These are phyloP conservation scores for Ophthalmolycus amberensis DNA, from an alignment of 2,113 vertebrate genomes.

Conservation along the genomic window DNA sequence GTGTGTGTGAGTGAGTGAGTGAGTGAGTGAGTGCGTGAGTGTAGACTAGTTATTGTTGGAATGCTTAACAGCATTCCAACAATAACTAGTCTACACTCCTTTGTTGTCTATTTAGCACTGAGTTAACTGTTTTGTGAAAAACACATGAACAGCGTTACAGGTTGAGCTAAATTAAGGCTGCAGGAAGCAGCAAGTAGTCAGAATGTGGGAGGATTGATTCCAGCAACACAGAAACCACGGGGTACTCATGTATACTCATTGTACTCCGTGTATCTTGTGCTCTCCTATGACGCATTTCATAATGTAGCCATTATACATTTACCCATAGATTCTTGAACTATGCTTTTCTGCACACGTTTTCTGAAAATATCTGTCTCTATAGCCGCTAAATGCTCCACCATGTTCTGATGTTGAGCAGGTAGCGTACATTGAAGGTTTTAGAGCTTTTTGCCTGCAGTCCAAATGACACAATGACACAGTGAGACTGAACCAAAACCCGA, in stretches of 20 bases:
- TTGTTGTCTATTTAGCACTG: conserved; percentile 6
- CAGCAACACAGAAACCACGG: neutral
- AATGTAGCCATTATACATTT: neutral
- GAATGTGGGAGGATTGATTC: conserved; percentile 43
- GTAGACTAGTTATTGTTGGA: too few relatives aligned
- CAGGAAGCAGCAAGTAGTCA: neutral
- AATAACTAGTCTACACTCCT: neutral
- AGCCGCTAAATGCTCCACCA: too few relatives aligned
- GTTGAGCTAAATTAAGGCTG: conserved; percentile 2
- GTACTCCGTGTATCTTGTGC: neutral
- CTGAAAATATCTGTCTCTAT: too few relatives aligned
- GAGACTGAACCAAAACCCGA: too few relatives aligned
- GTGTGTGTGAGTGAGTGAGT: too few relatives aligned
- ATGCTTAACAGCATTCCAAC: too few relatives aligned
- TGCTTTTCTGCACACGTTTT: neutral
- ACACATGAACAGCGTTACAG: neutral
- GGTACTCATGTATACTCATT: neutral
- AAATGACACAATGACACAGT: too few relatives aligned
- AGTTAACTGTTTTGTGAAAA: neutral
- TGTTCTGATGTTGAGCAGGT: too few relatives aligned
- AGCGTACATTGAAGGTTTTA: too few relatives aligned
- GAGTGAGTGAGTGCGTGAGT: too few relatives aligned
- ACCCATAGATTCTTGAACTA: neutral
- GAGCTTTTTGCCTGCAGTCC: too few relatives aligned
- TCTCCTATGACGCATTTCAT: neutral